Base-by-base conservation (phyloP, 2,888 invertebrate genomes). In the Pegoplata infirma region DNA sequence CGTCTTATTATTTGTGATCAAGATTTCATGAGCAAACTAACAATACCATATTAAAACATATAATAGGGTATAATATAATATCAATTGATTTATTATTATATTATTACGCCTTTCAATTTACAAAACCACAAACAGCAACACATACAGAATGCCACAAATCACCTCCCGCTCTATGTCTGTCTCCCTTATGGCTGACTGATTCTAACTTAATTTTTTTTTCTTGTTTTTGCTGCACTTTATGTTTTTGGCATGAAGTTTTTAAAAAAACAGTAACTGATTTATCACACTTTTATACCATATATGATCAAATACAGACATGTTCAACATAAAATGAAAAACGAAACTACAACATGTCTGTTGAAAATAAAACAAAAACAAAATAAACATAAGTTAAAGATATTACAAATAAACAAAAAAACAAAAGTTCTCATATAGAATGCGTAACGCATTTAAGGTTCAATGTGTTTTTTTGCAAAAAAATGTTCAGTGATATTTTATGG, bases 71-170 rank as follows among this genome's bases (percentile, higher is more conserved):
- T 5, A n/a, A n/a, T 5, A 0, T n/a, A 47, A 63, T 16, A 71
- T 47, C 66, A 58, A 64, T 69, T 76, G 69, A 76, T 76, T 76
- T 76, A 76, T 76, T 76, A 59, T 49, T 55, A 32, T 61, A 59
- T 59, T 28, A 25, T 44, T 46, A 76, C 32, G 66, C 36, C 47
- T 64, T 66, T 64, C 71, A 66, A 66, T 59, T 71, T 36, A 23
- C 8, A 49, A 32, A 68, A 68, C 36, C 23, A 36, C 10, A 40
- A 67, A 16, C 51, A 16, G 16, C 12, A 21, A 5, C 46, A 17
- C 25, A 63, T 19, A 19, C 40, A 32, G 36, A 71, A 59, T 32
- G 19, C 59, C 59, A 66, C 53, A 66, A 71, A 53, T 64, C 56
- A 69, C 58, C 28, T 40, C 53, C 76, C 46, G 32, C 46, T 47